Evolutionary conservation across 2,797 vertebrate species (phyloP).

Genomic region (Dromococcyx pavoninus): DNA sequence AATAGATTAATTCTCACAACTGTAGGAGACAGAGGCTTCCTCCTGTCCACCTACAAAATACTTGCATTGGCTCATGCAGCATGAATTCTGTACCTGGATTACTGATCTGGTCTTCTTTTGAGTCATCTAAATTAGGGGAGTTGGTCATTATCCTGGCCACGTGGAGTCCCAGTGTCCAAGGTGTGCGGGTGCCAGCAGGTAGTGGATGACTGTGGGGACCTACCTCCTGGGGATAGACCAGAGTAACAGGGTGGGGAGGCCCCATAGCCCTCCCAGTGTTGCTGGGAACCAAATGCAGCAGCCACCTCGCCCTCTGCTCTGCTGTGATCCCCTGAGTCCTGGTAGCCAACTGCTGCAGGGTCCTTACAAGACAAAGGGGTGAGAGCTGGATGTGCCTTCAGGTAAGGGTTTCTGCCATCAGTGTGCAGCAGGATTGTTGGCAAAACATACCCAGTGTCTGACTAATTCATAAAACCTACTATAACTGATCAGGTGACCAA

Average conservation of each 20-base stretch:
- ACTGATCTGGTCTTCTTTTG: neutral
- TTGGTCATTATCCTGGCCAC: fast-evolving
- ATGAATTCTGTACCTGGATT: neutral
- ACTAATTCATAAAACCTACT: constrained; percentile 60
- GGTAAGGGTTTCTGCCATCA: neutral
- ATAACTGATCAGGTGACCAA: constrained; percentile 17
- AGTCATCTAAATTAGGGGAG: neutral
- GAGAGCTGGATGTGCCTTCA: neutral
- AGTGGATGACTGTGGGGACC: fast-evolving
- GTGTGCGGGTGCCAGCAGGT: neutral
- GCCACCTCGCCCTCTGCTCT: neutral
- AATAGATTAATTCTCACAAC: neutral
- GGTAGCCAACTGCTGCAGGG: fast-evolving
- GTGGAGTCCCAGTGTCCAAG: fast-evolving
- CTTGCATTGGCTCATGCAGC: neutral
- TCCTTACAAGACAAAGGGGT: neutral
- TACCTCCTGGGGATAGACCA: fast-evolving
- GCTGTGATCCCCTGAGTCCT: fast-evolving
- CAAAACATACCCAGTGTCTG: neutral
- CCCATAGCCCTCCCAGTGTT: neutral
- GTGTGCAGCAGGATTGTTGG: neutral
- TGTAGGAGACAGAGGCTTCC: neutral
- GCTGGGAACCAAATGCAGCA: neutral
- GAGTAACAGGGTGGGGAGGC: fast-evolving
- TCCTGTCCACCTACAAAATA: neutral